Percentiles rank a stretch among this genome's conserved stretches.
Conservation (phyloP, 2,888 invertebrate genomes). For the Parnassius mnemosyne region DNA sequence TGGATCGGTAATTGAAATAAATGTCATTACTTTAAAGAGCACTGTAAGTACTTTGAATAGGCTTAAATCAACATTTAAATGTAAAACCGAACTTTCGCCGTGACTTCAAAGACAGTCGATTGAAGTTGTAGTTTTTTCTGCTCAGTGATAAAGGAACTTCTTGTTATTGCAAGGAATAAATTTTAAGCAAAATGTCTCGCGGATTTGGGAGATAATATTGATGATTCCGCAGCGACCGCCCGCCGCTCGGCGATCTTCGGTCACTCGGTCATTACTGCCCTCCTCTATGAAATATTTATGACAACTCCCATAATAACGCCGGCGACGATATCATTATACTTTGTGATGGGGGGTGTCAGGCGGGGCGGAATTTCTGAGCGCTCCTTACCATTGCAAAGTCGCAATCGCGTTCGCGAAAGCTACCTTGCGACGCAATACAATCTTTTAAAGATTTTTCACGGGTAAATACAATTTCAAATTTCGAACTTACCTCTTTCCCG, state of each 20-base stretch:
- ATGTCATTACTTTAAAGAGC: constrained; percentile 16
- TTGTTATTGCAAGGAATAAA: constrained; percentile 14
- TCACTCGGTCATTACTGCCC: constrained; percentile 79
- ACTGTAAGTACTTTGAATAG: constrained; percentile 5
- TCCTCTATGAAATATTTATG: constrained; percentile 80
- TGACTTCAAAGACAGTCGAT: constrained; percentile 13
- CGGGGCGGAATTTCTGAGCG: constrained; percentile 79
- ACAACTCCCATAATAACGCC: constrained; percentile 78
- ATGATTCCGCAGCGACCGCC: constrained; percentile 34
- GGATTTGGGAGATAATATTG: constrained; percentile 32
- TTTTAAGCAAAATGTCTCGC: constrained; percentile 15
- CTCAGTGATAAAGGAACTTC: constrained; percentile 14
- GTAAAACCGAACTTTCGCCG: constrained; percentile 8
- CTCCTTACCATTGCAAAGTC: constrained; percentile 79
- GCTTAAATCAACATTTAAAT: constrained; percentile 12
- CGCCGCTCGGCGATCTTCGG: constrained; percentile 55
- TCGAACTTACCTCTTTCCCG: constrained; percentile 40
- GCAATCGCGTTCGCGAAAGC: constrained; percentile 55
- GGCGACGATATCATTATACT: constrained; percentile 81
- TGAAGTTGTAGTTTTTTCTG: constrained; percentile 11
- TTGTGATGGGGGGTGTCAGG: constrained; percentile 80
- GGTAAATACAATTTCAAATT: constrained; percentile 54
- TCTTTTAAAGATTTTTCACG: constrained; percentile 54
- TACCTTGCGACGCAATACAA: constrained; percentile 42
- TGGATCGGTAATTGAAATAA: constrained; percentile 10